phyloP scores from a whole-genome alignment of 2,888 invertebrate species.

The Drosophila demipolita region DNA sequence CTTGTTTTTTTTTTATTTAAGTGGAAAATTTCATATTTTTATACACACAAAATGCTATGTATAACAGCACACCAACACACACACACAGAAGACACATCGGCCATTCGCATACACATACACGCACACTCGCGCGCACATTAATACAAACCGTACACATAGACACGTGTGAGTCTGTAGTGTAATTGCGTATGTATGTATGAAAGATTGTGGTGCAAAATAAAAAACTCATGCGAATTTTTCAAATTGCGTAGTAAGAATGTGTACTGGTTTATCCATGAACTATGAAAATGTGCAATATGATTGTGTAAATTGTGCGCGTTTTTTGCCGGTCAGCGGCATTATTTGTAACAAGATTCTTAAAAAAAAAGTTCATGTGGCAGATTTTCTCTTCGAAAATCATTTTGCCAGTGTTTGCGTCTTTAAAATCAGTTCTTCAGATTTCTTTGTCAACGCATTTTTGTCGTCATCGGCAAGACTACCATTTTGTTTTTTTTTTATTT shows the following conservation, averaged over 20 bases:
- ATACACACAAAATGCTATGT: constrained; percentile 83
- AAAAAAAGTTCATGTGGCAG: constrained; percentile 31
- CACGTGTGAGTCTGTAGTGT: constrained; percentile 57
- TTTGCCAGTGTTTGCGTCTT: constrained; percentile 22
- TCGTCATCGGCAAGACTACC: constrained; percentile 76
- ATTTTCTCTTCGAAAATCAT: constrained; percentile 32
- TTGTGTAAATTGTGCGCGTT: constrained; percentile 24
- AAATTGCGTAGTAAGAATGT: constrained; percentile 70
- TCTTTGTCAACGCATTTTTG: constrained; percentile 75
- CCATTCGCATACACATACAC: constrained; percentile 61
- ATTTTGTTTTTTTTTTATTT: constrained; percentile 83
- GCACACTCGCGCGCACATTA: constrained; percentile 53
- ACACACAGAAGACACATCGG: constrained; percentile 48
- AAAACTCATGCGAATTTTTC: constrained; percentile 71
- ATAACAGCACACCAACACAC: constrained; percentile 74
- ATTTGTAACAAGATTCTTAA: neutral
- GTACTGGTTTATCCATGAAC: constrained; percentile 31
- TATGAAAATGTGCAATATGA: constrained; percentile 17
- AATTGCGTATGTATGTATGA: constrained; percentile 46
- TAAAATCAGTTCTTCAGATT: constrained; percentile 62
- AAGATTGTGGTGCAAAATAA: constrained; percentile 78
- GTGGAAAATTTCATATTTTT: constrained; percentile 80
- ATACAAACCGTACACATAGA: constrained; percentile 36
- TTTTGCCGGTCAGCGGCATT: constrained; percentile 27
- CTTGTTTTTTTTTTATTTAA: constrained; percentile 44